phyloP scores from a whole-genome alignment of 2,797 vertebrate genomes.

The Podargus strigoides region DNA sequence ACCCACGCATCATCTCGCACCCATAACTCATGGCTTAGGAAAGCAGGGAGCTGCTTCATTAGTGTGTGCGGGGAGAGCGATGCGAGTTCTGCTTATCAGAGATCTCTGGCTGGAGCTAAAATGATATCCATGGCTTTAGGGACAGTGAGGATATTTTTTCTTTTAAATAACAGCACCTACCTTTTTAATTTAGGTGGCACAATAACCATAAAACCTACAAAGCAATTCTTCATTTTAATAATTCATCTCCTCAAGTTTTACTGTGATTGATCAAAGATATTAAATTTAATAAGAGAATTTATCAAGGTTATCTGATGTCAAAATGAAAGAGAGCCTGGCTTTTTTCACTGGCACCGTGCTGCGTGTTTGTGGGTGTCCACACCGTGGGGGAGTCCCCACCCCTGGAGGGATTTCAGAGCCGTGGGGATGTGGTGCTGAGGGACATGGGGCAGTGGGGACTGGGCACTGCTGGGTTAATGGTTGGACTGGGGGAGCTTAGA shows the following conservation, averaged over 20 bases:
- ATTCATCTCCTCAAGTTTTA: conserved; percentile 45
- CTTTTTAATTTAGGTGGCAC: conserved; percentile 15
- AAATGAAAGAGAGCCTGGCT: not conserved
- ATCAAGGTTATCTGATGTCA: conserved; percentile 38
- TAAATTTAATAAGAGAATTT: conserved; percentile 57
- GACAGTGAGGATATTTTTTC: not conserved
- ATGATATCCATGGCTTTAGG: not conserved
- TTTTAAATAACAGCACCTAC: conserved; percentile 14
- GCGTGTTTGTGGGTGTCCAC: fast-evolving
- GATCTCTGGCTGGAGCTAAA: not conserved
- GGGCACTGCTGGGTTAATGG: too few species aligned
- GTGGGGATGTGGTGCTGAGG: too few species aligned
- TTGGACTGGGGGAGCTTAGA: too few species aligned
- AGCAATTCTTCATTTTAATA: conserved; percentile 37
- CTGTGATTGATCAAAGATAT: conserved; percentile 58
- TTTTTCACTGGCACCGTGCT: fast-evolving
- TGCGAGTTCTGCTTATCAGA: not conserved
- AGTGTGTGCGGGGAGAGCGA: not conserved
- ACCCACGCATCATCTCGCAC: fast-evolving
- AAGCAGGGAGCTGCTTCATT: not conserved
- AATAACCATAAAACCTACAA: not conserved
- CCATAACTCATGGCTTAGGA: not conserved
- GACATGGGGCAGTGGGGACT: too few species aligned
- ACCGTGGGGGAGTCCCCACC: too few species aligned
- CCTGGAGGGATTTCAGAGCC: too few species aligned